Evolutionary conservation across 2,113 vertebrate genomes (phyloP), one percentile per base, ranked within the genome.

Genomic region (Oceanites oceanicus): DNA sequence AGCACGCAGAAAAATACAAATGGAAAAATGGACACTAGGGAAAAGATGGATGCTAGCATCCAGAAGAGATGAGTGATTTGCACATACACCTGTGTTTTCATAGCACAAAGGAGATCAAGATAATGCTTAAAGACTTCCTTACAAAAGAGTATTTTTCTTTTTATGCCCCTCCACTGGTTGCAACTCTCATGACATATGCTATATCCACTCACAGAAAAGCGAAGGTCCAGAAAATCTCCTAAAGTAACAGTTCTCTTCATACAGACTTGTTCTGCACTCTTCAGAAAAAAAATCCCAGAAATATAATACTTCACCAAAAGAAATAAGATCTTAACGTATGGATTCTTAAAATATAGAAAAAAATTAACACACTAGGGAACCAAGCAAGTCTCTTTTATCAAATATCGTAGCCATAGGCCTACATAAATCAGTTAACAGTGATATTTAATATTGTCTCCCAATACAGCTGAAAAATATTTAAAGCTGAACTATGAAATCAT

Each of bases 171-270:
- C 38, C 27, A 27, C 38, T 13, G 18, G 15, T 81, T 30, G 55
- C 0, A 1, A 11, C 25, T 78, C 44, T 40, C 9, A 30, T 4
- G 11, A 67, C 12, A 50, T 7, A 27, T 0, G 3, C 26, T 16
- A 34, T 5, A 19, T 29, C 12, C 13, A 45, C 9, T 49, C 16
- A 42, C 17, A 78, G 34, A 80, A 63, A 65, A 65, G 11, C 8
- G 1, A 84, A 15, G 23, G 25, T n/a, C 16, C 15, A 79, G 40
- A 83, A 86, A 38, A n/a, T 26, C 40, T 58, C 61, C 18, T 52
- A 2, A 56, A 84, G 11, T 34, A 59, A 55, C 52, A 78, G 32
- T 22, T 74, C 6, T 83, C 45, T 40, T 81, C 61, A 63, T 9
- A 76, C 3, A 47, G 13, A 8, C 29, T 91, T 84, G 18, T 10